Percentiles rank a stretch among this genome's conserved stretches.
Evolutionary conservation across 2,113 vertebrate genomes (phyloP).

Genomic region (Oreochromis spilurus): DNA sequence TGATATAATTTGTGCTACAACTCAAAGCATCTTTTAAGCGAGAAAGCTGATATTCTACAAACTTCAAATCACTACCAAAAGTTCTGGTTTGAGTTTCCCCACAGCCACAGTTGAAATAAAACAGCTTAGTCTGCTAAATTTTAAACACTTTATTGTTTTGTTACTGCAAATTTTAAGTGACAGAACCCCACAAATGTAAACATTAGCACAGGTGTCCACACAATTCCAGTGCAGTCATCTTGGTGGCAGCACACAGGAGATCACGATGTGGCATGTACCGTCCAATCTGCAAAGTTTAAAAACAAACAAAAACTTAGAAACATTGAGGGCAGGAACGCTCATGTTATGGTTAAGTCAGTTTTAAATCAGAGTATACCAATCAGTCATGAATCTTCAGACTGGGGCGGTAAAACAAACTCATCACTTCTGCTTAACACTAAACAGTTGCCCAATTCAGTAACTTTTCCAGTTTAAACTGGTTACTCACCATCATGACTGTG

Average conservation of each 20-base stretch:
- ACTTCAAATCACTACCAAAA: too few relatives aligned
- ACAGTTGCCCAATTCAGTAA: neutral
- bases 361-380: conserved; percentile 57
- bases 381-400: conserved; percentile 60
- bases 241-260: neutral
- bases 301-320: neutral
- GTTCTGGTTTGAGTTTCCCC: rapidly evolving
- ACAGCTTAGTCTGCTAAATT: rapidly evolving
- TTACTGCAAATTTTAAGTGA: neutral
- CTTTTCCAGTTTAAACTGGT: neutral
- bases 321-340: rapidly evolving
- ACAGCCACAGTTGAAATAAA: neutral
- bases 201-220: neutral
- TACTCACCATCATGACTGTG: neutral
- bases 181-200: neutral
- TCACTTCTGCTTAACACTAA: conserved; percentile 43
- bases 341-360: rapidly evolving
- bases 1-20: neutral
- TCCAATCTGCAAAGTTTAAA: neutral
- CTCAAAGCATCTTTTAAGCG: rapidly evolving
- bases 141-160: neutral
- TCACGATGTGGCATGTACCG: rapidly evolving
- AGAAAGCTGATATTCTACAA: neutral
- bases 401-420: conserved; percentile 65
- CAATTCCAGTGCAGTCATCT: neutral